Evolutionary conservation across 2,888 invertebrate genomes (phyloP).

Genomic region (Synergus umbraculus): DNA sequence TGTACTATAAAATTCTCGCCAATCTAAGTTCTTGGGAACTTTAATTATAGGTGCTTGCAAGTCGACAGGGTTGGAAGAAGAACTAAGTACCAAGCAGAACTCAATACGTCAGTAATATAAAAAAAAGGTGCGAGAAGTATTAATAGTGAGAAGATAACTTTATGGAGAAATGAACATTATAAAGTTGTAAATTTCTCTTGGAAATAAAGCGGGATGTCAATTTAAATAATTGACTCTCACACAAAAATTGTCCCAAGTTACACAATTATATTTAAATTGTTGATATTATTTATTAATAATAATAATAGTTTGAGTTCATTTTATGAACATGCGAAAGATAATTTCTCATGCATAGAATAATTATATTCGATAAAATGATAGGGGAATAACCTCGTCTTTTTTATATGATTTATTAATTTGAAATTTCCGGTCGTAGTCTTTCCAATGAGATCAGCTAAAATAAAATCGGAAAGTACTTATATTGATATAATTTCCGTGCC

Average conservation of each 20-base stretch:
- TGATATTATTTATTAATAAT: too few relatives aligned
- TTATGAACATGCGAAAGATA: too few relatives aligned
- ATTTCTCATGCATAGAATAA: not conserved
- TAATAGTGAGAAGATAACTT: conserved; percentile 5
- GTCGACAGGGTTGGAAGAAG: conserved; percentile 3
- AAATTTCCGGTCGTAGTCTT: not conserved
- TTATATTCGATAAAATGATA: not conserved
- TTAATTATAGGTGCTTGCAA: conserved; percentile 63
- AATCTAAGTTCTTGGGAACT: conserved; percentile 71
- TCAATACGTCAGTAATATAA: conserved; percentile 20
- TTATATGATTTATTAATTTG: not conserved
- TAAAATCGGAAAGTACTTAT: conserved; percentile 41
- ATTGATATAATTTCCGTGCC: conserved; percentile 3
- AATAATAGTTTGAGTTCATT: too few relatives aligned
- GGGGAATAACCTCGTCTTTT: not conserved
- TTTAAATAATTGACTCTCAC: not conserved
- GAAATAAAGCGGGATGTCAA: not conserved
- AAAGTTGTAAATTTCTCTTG: not conserved
- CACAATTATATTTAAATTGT: not conserved
- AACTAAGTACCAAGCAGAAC: conserved; percentile 20
- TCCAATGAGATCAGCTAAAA: not conserved
- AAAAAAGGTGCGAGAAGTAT: not conserved
- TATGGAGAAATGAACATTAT: conserved; percentile 4
- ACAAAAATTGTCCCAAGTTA: too few relatives aligned
- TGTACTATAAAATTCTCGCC: conserved; percentile 60